These are phyloP conservation scores for Oryzias celebensis DNA, from an alignment of 2,113 vertebrate genomes.

Conservation along the genomic window DNA sequence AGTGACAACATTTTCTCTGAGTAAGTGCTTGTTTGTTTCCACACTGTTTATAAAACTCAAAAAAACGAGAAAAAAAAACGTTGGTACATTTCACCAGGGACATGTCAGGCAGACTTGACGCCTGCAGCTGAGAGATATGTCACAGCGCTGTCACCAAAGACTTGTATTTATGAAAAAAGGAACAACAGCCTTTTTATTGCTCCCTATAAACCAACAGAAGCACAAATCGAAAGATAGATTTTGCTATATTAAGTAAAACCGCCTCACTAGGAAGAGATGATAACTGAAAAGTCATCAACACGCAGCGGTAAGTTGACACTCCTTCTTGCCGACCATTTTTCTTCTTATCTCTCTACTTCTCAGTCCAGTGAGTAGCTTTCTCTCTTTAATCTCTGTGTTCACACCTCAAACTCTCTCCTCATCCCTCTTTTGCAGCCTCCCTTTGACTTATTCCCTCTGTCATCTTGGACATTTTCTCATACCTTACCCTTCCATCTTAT, in stretches of 20 bases:
- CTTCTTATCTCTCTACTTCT: background rate
- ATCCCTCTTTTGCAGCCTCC: background rate
- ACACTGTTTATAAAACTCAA: conserved; percentile 27
- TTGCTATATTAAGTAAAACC: conserved; percentile 21
- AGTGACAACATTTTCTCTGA: conserved; percentile 25
- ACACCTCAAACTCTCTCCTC: background rate
- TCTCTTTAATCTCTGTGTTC: background rate
- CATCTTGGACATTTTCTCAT: background rate
- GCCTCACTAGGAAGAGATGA: conserved; percentile 31
- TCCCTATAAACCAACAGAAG: conserved; percentile 45
- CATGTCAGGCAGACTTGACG: conserved; percentile 27
- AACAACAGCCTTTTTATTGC: conserved; percentile 55
- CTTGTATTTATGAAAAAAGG: conserved; percentile 44
- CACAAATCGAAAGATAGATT: conserved; percentile 34
- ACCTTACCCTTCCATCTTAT: conserved; percentile 23
- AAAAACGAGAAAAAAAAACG: conserved; percentile 5
- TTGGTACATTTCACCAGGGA: conserved; percentile 38
- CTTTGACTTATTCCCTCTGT: background rate
- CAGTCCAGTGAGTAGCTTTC: background rate
- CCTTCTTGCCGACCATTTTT: background rate
- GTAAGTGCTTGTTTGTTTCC: conserved; percentile 6
- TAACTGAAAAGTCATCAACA: conserved; percentile 40
- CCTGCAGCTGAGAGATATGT: conserved; percentile 47
- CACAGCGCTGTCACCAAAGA: conserved; percentile 44
- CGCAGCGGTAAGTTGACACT: conserved; percentile 12